A percentile compares a stretch with the other conserved stretches of the same genome.
These are phyloP conservation scores for Parelbella ahira DNA, from an alignment of 2,888 invertebrate genomes.

Conservation along the genomic window DNA sequence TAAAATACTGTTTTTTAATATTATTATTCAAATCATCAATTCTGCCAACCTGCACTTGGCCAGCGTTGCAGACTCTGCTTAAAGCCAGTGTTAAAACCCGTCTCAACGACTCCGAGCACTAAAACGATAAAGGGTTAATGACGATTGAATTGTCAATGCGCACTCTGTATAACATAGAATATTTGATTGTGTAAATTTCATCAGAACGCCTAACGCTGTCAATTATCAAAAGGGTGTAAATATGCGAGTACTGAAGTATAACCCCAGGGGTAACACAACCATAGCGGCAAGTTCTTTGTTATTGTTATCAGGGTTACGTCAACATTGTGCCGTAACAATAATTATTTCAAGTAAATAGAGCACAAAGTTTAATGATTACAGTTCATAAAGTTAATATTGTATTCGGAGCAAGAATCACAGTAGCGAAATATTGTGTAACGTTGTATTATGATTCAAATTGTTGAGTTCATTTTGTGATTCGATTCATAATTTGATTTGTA, in stretches of 20 bases:
- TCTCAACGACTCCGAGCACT: too few relatives aligned
- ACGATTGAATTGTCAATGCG: too few relatives aligned
- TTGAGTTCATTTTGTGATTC: not conserved
- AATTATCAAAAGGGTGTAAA: too few relatives aligned
- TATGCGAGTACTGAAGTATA: not conserved
- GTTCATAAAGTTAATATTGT: not conserved
- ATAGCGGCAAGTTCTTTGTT: conserved; percentile 1
- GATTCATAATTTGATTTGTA: not conserved
- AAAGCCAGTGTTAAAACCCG: too few relatives aligned
- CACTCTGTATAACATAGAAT: too few relatives aligned
- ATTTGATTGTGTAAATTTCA: too few relatives aligned
- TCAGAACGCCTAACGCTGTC: not conserved
- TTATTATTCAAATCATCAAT: too few relatives aligned
- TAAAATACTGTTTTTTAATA: too few relatives aligned
- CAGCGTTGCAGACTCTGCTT: too few relatives aligned
- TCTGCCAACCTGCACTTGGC: too few relatives aligned
- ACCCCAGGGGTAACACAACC: not conserved
- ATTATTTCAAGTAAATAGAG: not conserved
- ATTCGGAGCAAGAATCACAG: not conserved
- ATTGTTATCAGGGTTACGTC: not conserved
- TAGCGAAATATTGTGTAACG: conserved; percentile 1
- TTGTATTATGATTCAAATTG: not conserved
- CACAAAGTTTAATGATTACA: too few relatives aligned
- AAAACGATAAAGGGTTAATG: too few relatives aligned
- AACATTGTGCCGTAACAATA: not conserved